A percentile compares a stretch with the other conserved stretches of the same genome.
Conservation (phyloP, 2,888 invertebrate genomes). For the Synergus laeviventris region DNA sequence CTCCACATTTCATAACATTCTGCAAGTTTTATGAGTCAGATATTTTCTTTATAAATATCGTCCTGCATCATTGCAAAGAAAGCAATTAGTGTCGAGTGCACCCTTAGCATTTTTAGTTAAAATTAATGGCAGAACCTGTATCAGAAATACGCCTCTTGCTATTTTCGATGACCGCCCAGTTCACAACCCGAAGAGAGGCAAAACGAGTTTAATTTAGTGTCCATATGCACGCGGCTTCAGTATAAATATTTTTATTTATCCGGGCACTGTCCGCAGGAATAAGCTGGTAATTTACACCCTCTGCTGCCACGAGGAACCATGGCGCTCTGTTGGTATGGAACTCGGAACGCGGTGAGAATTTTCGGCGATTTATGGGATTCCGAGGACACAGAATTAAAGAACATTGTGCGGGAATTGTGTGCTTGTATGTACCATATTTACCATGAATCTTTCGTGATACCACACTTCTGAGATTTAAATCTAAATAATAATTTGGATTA, state of each 20-base stretch:
- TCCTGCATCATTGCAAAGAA: constrained; percentile 18
- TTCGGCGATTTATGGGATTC: constrained; percentile 61
- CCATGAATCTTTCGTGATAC: constrained; percentile 14
- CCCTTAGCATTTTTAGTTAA: constrained; percentile 32
- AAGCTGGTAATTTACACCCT: constrained; percentile 62
- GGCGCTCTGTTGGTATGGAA: constrained; percentile 35
- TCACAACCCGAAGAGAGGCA: constrained; percentile 39
- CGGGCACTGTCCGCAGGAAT: constrained; percentile 59
- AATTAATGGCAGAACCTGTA: constrained; percentile 36
- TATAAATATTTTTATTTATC: constrained; percentile 64
- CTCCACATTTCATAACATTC: too few relatives aligned
- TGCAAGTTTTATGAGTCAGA: not conserved
- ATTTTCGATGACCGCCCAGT: constrained; percentile 38
- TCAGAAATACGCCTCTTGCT: constrained; percentile 28
- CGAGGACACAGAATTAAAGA: constrained; percentile 56
- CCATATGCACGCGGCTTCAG: constrained; percentile 57
- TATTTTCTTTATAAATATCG: not conserved
- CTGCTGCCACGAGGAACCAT: constrained; percentile 42
- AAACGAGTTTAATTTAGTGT: constrained; percentile 58
- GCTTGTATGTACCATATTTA: not conserved
- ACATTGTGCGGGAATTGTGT: constrained; percentile 52
- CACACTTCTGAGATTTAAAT: constrained; percentile 17
- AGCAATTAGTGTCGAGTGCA: constrained; percentile 23
- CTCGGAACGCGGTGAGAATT: constrained; percentile 51
- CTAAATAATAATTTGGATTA: constrained; percentile 15